A percentile compares a stretch with the other conserved stretches of the same genome.
Conservation (phyloP, 1,140 invertebrate species). For the Monomorium pharaonis region DNA sequence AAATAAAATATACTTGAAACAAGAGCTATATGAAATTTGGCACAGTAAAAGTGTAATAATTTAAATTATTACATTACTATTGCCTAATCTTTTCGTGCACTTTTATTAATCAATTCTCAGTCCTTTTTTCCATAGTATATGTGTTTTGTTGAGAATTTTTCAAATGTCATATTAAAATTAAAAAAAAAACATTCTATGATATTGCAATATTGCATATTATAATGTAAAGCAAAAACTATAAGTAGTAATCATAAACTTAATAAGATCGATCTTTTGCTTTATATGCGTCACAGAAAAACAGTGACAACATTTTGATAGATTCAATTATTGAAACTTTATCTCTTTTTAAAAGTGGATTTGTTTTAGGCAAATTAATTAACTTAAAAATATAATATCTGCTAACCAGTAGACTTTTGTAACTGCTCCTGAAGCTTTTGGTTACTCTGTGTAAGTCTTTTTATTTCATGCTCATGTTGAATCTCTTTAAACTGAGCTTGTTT, state of each 20-base stretch:
- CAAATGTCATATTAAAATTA: background rate
- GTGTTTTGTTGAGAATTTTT: too few relatives aligned
- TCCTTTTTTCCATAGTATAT: too few relatives aligned
- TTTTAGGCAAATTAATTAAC: too few relatives aligned
- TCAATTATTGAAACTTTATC: too few relatives aligned
- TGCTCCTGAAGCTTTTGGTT: constrained; percentile 72
- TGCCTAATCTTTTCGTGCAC: too few relatives aligned
- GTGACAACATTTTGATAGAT: too few relatives aligned
- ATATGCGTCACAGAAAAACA: too few relatives aligned
- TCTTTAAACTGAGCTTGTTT: constrained; percentile 75
- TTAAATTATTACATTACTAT: too few relatives aligned
- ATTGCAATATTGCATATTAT: background rate
- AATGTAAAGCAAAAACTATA: background rate
- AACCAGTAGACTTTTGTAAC: constrained; percentile 71
- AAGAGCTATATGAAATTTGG: too few relatives aligned
- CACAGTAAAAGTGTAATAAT: too few relatives aligned
- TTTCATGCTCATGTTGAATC: constrained; percentile 72
- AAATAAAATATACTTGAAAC: background rate
- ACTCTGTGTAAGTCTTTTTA: constrained; percentile 68
- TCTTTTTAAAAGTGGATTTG: too few relatives aligned
- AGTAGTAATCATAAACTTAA: background rate
- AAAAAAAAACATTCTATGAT: background rate
- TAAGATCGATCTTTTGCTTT: background rate
- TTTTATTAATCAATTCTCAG: too few relatives aligned
- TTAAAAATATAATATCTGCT: constrained; percentile 6